A percentile compares a stretch with the other conserved stretches of the same genome.
phyloP scores from a whole-genome alignment of 2,113 vertebrate species.

The Cygnus atratus region DNA sequence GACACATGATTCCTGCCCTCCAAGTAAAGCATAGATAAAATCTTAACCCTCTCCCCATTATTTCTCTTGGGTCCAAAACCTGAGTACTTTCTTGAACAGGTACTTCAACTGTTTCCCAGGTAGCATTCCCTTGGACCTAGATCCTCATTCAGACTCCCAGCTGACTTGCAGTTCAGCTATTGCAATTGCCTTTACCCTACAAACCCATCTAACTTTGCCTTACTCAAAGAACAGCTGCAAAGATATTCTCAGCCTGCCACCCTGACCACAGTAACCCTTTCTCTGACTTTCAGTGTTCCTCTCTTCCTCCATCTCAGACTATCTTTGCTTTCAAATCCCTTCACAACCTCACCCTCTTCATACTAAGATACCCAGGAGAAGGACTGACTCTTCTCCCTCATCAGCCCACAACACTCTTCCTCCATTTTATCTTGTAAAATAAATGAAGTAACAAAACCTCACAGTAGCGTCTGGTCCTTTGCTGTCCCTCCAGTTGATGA shows the following conservation, averaged over 20 bases:
- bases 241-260: constrained; percentile 44
- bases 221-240: constrained; percentile 14
- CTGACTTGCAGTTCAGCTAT: background rate
- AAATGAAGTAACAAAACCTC: background rate
- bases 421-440: background rate
- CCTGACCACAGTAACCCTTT: constrained; percentile 6
- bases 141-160: background rate
- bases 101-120: background rate
- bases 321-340: background rate
- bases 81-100: background rate
- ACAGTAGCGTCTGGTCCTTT: background rate
- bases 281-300: background rate
- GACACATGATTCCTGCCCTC: background rate
- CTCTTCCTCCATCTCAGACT: background rate
- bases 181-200: background rate
- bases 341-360: background rate
- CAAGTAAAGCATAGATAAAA: background rate
- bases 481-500: background rate
- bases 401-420: background rate
- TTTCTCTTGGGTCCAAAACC: background rate
- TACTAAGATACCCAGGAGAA: background rate
- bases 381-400: background rate
- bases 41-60: background rate
- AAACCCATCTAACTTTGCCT: background rate
- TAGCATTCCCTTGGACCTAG: fast-evolving